Evolutionary conservation across 2,888 invertebrate genomes (phyloP).

Genomic region (Pteria penguin): DNA sequence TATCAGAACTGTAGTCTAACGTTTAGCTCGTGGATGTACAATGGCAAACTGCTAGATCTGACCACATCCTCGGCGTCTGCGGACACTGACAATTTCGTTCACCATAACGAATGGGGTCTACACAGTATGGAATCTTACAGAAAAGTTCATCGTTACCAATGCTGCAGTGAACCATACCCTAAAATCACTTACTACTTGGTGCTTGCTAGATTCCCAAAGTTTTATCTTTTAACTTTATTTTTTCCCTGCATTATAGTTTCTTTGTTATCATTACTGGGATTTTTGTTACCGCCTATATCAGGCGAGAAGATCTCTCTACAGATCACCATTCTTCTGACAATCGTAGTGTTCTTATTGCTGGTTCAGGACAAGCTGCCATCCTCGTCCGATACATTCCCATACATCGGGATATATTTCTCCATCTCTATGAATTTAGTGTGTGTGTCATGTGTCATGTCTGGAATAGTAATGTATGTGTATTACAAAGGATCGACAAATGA

Average conservation of each 20-base stretch:
- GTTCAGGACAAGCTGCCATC: slow-evolving; percentile 28
- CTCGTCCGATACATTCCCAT: slow-evolving; percentile 20
- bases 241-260: slow-evolving; percentile 32
- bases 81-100: background rate
- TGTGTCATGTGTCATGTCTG: slow-evolving; percentile 11
- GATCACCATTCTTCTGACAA: slow-evolving; percentile 28
- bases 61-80: background rate
- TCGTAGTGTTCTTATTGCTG: slow-evolving; percentile 23
- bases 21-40: slow-evolving; percentile 22
- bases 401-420: slow-evolving; percentile 24
- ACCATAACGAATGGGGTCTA: slow-evolving; percentile 15
- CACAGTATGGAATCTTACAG: background rate
- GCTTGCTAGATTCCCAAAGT: slow-evolving; percentile 4
- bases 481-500: background rate
- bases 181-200: slow-evolving; percentile 3
- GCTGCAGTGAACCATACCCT: background rate
- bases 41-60: background rate
- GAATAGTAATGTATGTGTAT: slow-evolving; percentile 1
- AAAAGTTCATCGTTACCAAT: background rate
- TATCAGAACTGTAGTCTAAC: slow-evolving; percentile 44
- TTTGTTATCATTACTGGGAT: slow-evolving; percentile 25
- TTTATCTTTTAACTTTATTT: slow-evolving; percentile 27
- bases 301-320: slow-evolving; percentile 33
- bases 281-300: slow-evolving; percentile 34
- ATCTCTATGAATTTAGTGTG: slow-evolving; percentile 21